phyloP scores from a whole-genome alignment of 1,140 invertebrate genomes.

The Planococcus citri region DNA sequence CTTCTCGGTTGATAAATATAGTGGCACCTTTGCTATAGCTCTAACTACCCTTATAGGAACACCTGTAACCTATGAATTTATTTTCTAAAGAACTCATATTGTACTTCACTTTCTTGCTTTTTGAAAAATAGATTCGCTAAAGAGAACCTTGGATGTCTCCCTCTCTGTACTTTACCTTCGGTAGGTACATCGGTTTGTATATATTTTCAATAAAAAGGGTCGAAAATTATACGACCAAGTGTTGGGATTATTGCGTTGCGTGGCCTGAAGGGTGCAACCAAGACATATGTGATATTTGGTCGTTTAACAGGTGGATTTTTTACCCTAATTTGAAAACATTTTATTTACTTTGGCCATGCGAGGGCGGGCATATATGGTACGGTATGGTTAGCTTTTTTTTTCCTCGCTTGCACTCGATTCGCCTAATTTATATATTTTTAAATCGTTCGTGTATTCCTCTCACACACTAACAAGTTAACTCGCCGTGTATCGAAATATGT shows the following conservation, averaged over 20 bases:
- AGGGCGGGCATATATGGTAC: background rate
- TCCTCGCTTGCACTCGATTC: too few relatives aligned
- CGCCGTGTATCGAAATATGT: background rate
- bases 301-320: conserved; percentile 6
- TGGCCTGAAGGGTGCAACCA: background rate
- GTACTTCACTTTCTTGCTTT: background rate
- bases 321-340: background rate
- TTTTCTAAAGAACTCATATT: background rate
- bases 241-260: background rate
- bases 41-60: background rate
- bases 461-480: background rate
- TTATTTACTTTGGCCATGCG: background rate
- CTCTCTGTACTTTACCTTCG: background rate
- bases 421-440: background rate
- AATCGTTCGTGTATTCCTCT: background rate
- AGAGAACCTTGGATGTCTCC: background rate
- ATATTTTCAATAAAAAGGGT: background rate
- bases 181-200: background rate
- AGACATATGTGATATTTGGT: conserved; percentile 1
- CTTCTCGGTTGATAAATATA: background rate
- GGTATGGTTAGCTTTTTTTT: too few relatives aligned
- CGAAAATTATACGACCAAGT: background rate
- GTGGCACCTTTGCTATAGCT: background rate
- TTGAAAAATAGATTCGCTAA: background rate
- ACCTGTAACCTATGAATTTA: background rate